A percentile compares a stretch with the other conserved stretches of the same genome.
phyloP scores from a whole-genome alignment of 2,888 invertebrate species.

The Drosophila neotestacea region DNA sequence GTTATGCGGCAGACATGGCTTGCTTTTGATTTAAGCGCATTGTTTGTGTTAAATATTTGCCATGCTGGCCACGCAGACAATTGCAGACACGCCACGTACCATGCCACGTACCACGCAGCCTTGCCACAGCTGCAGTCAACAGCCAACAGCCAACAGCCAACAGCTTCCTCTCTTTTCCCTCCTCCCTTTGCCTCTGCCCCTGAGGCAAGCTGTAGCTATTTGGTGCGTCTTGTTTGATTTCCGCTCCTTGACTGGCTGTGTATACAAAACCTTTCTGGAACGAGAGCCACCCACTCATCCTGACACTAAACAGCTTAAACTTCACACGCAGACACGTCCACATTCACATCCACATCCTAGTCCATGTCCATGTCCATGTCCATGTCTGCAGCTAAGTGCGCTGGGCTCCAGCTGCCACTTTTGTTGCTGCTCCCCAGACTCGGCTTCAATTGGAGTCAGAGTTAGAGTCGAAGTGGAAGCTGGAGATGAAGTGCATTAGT shows the following conservation, averaged over 20 bases:
- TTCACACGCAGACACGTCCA: constrained; percentile 78
- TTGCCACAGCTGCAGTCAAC: constrained; percentile 70
- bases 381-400: constrained; percentile 62
- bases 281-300: constrained; percentile 28
- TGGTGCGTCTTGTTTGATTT: constrained; percentile 71
- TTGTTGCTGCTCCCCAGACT: constrained; percentile 1
- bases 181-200: not conserved
- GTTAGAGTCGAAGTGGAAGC: not conserved
- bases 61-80: constrained; percentile 78
- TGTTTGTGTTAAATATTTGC: constrained; percentile 79
- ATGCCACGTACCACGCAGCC: constrained; percentile 40
- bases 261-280: constrained; percentile 34
- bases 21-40: constrained; percentile 79
- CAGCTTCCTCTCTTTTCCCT: not conserved
- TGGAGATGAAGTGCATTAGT: constrained; percentile 73
- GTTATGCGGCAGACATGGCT: constrained; percentile 74
- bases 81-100: constrained; percentile 67
- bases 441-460: not conserved
- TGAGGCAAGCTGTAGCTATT: constrained; percentile 20
- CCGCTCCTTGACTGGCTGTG: constrained; percentile 54
- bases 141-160: constrained; percentile 41
- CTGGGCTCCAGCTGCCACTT: constrained; percentile 54
- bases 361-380: constrained; percentile 3
- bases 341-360: not conserved
- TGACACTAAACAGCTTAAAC: constrained; percentile 69